Evolutionary conservation across 1,140 invertebrate species (phyloP), one percentile per base, ranked within the genome.

Genomic region (Mercenaria mercenaria): DNA sequence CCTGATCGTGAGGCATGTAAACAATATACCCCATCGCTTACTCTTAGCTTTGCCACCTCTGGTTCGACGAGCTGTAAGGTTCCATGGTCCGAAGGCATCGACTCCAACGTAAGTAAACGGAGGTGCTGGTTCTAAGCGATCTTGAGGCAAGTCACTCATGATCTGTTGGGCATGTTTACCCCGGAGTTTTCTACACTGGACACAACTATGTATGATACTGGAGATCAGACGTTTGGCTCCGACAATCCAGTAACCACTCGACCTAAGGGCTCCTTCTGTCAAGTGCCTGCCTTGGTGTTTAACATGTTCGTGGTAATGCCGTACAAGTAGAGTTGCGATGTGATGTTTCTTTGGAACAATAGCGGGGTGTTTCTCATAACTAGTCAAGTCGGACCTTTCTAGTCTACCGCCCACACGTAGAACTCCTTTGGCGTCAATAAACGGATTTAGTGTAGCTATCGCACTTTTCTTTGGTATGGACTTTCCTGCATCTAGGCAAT

Each of bases 181-280:
- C 39, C 61, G n/a, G 8, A 72, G 59, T 77, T 69, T 85, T 13
- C 89, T 34, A 52, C 81, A 90, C 26, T 4, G 23, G 26, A 90
- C 56, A 52, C 76, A 91, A 34, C 10, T 37, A 47, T 59, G 26
- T 6, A 90, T 76, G 1, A 76, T 26, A 18, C n/a, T 37, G 18
- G 88, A 76, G 37, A 84, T 64, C 4, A 39, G 72, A 67, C 39
- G 32, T 32, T 82, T 84, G 34, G 32, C 90, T 37, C 87, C 52
- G 3, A 91, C 47, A 15, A 92, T 83, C 91, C 91, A 92, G 34
- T 43, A 91, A 39, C 90, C 84, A 37, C 6, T 43, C 18, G 29
- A 29, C 26, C 76, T 76, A 37, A 85, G 47, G n/a, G 91, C 81
- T 15, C 52, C 59, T 69, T 89, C 84, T 47, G 91, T 90, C 3